Conservation (phyloP, 2,888 invertebrate genomes). For the Liodrosophila aerea region DNA sequence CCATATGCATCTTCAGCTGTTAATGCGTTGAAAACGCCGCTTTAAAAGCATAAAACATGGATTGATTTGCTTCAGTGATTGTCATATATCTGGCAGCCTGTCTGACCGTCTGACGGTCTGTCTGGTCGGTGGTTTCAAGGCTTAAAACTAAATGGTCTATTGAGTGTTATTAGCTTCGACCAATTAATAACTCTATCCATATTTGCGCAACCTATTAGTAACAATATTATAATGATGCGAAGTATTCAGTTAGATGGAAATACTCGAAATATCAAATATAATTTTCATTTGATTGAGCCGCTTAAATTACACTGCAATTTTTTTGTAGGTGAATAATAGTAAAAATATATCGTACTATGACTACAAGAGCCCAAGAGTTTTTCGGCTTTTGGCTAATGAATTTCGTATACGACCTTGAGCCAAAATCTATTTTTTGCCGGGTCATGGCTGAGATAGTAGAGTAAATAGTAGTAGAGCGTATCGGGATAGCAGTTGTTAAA, state of each 20-base stretch:
- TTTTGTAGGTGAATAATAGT: constrained; percentile 2
- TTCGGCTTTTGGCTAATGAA: constrained; percentile 2
- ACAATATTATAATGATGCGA: not conserved
- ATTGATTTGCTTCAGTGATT: too few species aligned
- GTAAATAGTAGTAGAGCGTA: not conserved
- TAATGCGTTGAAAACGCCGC: constrained; percentile 38
- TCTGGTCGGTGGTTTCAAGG: constrained; percentile 26
- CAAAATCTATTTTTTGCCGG: constrained; percentile 23
- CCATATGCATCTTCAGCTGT: constrained; percentile 9
- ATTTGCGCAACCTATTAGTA: not conserved
- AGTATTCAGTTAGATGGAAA: not conserved
- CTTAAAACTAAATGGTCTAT: too few species aligned
- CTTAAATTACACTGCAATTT: constrained; percentile 20
- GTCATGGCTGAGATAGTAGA: constrained; percentile 26
- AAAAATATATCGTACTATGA: not conserved
- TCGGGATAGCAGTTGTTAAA: constrained; percentile 29
- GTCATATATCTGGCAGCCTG: not conserved
- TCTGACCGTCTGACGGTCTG: not conserved
- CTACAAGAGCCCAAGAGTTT: constrained; percentile 5
- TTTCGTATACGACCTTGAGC: constrained; percentile 7
- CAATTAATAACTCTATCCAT: not conserved
- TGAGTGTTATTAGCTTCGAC: too few species aligned
- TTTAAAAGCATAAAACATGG: too few species aligned
- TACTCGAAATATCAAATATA: not conserved
- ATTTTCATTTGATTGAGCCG: not conserved